Conservation (phyloP, 2,797 vertebrate species). For the Muscicapa comitata region DNA sequence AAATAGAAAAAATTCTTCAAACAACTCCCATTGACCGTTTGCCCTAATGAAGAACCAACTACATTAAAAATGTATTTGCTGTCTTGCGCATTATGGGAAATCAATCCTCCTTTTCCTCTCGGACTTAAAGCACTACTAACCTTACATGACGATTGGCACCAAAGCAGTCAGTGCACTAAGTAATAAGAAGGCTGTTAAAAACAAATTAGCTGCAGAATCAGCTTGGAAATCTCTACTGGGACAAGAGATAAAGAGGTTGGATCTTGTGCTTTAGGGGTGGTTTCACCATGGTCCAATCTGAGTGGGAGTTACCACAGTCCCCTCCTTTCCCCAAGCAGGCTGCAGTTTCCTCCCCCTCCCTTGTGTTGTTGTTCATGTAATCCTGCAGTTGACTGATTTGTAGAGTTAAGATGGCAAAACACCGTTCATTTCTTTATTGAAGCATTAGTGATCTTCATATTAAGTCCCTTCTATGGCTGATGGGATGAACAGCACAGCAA, state of each 20-base stretch:
- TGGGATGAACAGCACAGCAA: neutral
- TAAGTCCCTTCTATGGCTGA: neutral
- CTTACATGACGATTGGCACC: neutral
- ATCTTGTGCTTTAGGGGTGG: neutral
- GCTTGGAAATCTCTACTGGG: neutral
- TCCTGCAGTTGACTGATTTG: neutral
- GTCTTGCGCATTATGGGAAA: neutral
- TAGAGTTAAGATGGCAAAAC: neutral
- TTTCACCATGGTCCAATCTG: neutral
- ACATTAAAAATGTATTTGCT: neutral
- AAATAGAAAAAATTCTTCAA: neutral
- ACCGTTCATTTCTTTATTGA: neutral
- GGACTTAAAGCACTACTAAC: neutral
- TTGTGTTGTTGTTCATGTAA: neutral
- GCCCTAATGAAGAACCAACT: neutral
- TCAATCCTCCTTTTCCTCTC: neutral
- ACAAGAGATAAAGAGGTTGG: neutral
- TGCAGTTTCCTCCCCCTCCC: neutral
- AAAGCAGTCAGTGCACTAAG: neutral
- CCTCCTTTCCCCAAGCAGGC: neutral
- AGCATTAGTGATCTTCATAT: neutral
- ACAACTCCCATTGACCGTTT: neutral
- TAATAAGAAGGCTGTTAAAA: slow-evolving; percentile 5
- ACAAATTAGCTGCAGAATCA: neutral
- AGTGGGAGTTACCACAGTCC: neutral